Evolutionary conservation across 2,888 invertebrate genomes (phyloP), one percentile per base, ranked within the genome.

Genomic region (Synanthedon formicaeformis): DNA sequence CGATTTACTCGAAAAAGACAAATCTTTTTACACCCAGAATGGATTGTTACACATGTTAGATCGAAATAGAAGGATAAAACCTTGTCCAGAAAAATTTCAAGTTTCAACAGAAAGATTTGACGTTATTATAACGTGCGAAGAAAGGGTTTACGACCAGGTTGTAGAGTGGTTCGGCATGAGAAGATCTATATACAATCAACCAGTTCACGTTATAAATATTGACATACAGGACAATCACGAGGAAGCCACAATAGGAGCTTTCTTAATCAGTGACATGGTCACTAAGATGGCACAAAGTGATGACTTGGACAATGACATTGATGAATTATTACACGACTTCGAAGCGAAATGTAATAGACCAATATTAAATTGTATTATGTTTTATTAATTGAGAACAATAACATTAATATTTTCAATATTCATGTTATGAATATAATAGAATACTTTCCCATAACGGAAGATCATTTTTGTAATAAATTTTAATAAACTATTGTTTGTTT

Each of bases 191-290:
- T 91, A 93, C 63, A 95, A 95, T 79, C 93, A 95, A 53, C 94
- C 96, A 5, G 97, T 96, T 2, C 99, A 99, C 88, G 92, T 99
- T 49, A 94, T 99, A 54, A 99, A 99, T 78, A 93, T 99, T 63
- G 99, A 99, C 75, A 98, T 99, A 66, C 97, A 97, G 78, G 99
- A 99, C 87, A 99, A 99, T 84, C 97, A 99, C 62, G 99, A 99
- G 79, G 99, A 99, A 81, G 99, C 99, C 1, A 97, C 99, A 3
- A 93, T 99, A 71, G 99, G 99, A 60, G 99, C 99, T 41, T 98
- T 99, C 86, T 90, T 98, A 64, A 98, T 99, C 61, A 96, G 96
- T 81, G 98, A 99, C 81, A 91, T 99, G 86, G 96, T 97, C 61
- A 92, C 93, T 54, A 92, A 95, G 92, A 90, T 99, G 88, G 92